phyloP scores from a whole-genome alignment of 2,888 invertebrate genomes.

The Epinotia ramella region DNA sequence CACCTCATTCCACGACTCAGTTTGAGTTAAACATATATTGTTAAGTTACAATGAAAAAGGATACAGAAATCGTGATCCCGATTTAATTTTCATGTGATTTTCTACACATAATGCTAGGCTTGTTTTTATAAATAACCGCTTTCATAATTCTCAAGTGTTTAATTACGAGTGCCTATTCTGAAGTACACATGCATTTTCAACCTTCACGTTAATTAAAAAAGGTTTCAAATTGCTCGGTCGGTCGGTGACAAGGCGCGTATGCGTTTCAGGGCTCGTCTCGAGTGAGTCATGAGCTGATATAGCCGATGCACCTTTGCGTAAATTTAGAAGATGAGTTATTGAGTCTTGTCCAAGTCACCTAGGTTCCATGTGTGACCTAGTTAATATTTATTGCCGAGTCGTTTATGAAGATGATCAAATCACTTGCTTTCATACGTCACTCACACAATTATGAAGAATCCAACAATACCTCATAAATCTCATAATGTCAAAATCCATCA shows the following conservation, averaged over 20 bases:
- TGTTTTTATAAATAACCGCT: neutral
- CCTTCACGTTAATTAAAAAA: neutral
- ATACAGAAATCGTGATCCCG: neutral
- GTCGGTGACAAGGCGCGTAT: neutral
- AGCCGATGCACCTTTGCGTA: constrained; percentile 30
- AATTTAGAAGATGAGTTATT: constrained; percentile 33
- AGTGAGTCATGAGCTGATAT: constrained; percentile 12
- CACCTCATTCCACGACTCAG: no score
- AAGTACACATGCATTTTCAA: neutral
- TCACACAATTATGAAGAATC: no score
- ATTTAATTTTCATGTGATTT: neutral
- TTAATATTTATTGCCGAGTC: neutral
- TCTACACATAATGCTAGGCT: neutral
- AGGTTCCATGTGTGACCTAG: neutral
- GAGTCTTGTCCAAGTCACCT: constrained; percentile 23
- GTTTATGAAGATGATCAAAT: neutral
- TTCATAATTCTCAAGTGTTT: constrained; percentile 13
- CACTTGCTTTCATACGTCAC: neutral
- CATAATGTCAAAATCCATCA: no score
- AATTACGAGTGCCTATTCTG: constrained; percentile 1
- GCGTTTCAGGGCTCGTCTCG: constrained; percentile 13
- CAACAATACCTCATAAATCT: no score
- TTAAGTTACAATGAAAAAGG: no score
- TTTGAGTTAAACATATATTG: no score
- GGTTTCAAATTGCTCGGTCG: constrained; percentile 10